Base-by-base conservation (phyloP, 2,888 invertebrate species). In the Atrina japonica region DNA sequence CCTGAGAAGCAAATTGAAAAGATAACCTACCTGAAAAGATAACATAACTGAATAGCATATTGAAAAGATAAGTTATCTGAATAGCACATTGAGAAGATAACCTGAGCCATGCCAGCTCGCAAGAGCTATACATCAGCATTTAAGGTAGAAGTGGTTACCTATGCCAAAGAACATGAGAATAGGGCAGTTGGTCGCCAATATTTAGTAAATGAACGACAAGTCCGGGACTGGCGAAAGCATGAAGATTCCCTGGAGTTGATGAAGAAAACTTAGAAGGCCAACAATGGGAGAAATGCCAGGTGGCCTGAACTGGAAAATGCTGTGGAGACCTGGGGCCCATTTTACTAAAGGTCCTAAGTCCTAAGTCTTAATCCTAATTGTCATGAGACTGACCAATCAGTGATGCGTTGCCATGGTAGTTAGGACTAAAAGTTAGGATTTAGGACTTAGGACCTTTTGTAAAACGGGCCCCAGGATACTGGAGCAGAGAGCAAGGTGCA, bases 251-350 rank as follows among this genome's bases (percentile, higher is more conserved):
- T 56, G 7, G 11, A 27, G 11, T 11, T 16, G n/a, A 56, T 29
- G 35, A 55, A 55, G 29, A 53, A 65, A 29, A 43, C 55, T n/a
- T 53, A 52, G 49, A 49, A 49, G 23, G 49, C 58, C 9, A 23
- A 35, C 58, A 18, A 40, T 11, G 14, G 47, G 2, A 21, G 40
- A 9, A 25, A 18, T 23, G 14, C 41, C 11, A 29, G 49, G n/a
- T 66, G 66, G 71, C 41, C 71, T 9, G 65, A 59, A 11, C 3
- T 70, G 23, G 75, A 71, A 27, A 25, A 70, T n/a, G 2, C 59
- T 16, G 47, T 70, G 1, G 74, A 70, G 40, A 59, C 43, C 5
- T 74, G 56, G 40, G 55, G 64, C 41, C n/a, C n/a, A n/a, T n/a
- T n/a, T n/a, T n/a, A n/a, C n/a, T n/a, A n/a, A n/a, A n/a, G n/a